A percentile compares a stretch with the other conserved stretches of the same genome.
Evolutionary conservation across 2,113 vertebrate species (phyloP).

Genomic region (Panthera tigris): DNA sequence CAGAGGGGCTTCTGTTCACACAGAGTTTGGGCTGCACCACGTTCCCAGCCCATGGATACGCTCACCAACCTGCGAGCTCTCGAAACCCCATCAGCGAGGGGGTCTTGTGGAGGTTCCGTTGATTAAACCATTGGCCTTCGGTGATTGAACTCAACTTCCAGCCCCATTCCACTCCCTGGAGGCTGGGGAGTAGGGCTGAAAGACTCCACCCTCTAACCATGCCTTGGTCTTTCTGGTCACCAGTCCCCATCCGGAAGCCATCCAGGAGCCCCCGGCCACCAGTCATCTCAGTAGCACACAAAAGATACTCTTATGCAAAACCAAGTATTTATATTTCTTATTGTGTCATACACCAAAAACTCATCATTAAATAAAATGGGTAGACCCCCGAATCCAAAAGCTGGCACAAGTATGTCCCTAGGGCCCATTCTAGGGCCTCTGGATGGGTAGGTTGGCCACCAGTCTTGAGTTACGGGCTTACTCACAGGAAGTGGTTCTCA

Average conservation of each 20-base stretch:
- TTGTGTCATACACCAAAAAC: background rate
- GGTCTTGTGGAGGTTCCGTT: background rate
- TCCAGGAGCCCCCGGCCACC: background rate
- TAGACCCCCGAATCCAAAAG: background rate
- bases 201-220: background rate
- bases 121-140: background rate
- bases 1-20: background rate
- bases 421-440: background rate
- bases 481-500: background rate
- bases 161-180: background rate
- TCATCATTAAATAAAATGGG: background rate
- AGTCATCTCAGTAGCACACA: background rate
- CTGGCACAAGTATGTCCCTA: background rate
- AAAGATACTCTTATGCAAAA: background rate
- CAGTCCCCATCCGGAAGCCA: background rate
- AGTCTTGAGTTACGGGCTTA: background rate
- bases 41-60: background rate
- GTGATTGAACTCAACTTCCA: background rate
- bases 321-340: background rate
- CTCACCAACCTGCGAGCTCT: background rate
- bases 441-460: background rate
- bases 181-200: background rate
- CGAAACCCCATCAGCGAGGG: background rate
- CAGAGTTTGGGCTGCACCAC: background rate
- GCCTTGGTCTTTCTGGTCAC: background rate